A percentile compares a stretch with the other conserved stretches of the same genome.
Evolutionary conservation across 1,140 invertebrate species (phyloP).

Genomic region (Bacillus rossius): DNA sequence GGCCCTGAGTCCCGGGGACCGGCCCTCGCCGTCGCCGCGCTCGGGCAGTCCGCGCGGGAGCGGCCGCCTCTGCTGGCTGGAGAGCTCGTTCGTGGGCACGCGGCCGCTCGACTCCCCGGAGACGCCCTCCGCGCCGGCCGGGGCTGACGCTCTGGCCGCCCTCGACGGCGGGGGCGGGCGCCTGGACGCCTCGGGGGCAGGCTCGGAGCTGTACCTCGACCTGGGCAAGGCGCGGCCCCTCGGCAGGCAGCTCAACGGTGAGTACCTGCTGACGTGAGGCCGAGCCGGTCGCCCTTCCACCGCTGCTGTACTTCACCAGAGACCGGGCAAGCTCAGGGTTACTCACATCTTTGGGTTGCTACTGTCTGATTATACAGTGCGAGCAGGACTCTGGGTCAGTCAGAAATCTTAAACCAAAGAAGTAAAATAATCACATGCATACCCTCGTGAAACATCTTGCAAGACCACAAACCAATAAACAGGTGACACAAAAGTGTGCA

Average conservation of each 20-base stretch:
- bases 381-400: too few relatives aligned
- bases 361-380: too few relatives aligned
- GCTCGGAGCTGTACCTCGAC: slow-evolving; percentile 23
- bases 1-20: slow-evolving; percentile 25
- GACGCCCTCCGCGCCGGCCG: slow-evolving; percentile 60
- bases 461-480: too few relatives aligned
- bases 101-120: slow-evolving; percentile 77
- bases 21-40: not conserved
- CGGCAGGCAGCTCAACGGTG: slow-evolving; percentile 35
- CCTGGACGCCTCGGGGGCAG: not conserved
- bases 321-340: too few relatives aligned
- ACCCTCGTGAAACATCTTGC: too few relatives aligned
- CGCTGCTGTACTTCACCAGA: too few relatives aligned
- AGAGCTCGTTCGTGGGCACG: slow-evolving; percentile 84
- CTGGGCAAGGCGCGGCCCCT: slow-evolving; percentile 13
- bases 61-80: slow-evolving; percentile 70
- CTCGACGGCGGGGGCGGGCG: not conserved
- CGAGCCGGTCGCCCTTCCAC: not conserved
- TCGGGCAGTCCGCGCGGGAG: slow-evolving; percentile 35
- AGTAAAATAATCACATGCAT: too few relatives aligned
- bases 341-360: too few relatives aligned
- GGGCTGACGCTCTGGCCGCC: slow-evolving; percentile 25
- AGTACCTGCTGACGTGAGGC: slow-evolving; percentile 23
- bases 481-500: too few relatives aligned
- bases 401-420: too few relatives aligned